Evolutionary conservation across 1,140 invertebrate genomes (phyloP), one percentile per base, ranked within the genome.

Genomic region (Goniozus legneri): DNA sequence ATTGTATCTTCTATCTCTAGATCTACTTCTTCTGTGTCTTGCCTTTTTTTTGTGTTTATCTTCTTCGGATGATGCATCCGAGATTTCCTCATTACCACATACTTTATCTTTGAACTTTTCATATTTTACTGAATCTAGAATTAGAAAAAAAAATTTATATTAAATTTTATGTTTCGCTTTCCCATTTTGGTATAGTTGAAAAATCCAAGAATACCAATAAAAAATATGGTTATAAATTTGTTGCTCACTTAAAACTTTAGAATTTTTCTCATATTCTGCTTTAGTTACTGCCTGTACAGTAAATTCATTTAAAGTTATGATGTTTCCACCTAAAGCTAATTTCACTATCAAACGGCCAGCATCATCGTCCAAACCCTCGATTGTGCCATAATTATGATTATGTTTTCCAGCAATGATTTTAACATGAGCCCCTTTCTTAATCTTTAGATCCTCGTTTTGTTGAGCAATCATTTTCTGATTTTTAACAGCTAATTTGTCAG

Each of bases 291-390:
- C 77, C 58, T 84, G 77, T 47, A 95, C 78, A 65, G 84, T 79
- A 54, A 84, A 85, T 73, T 95, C 91, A 67, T 84, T 88, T 8
- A 94, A 68, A 20, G 84, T 85, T 30, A 88, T 76, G 14, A 77
- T 81, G 62, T 84, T 72, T 36, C 84, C 83, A 44, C 82, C 83
- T 2, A 92, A 73, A 14, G 87, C 77, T 50, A 93, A 77, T 77
- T 89, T 90, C 0, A 95, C 79, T 62, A 91, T 84, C 8, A 92
- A 77, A 46, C 91, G 77, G 1, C 86, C 86, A 47, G 85, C 85
- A 56, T 92, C 87, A 59, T 94, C 91, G 76, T 95, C 89, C 50
- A 95, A 81, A 19, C 89, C 88, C 62, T 89, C 81, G 14, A 95
- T 80, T 83, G 84, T 81, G 40, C 91, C 92, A 80, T 95, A 95